phyloP scores from a whole-genome alignment of 2,797 vertebrate genomes.

The Scomberomorus guttatus region DNA sequence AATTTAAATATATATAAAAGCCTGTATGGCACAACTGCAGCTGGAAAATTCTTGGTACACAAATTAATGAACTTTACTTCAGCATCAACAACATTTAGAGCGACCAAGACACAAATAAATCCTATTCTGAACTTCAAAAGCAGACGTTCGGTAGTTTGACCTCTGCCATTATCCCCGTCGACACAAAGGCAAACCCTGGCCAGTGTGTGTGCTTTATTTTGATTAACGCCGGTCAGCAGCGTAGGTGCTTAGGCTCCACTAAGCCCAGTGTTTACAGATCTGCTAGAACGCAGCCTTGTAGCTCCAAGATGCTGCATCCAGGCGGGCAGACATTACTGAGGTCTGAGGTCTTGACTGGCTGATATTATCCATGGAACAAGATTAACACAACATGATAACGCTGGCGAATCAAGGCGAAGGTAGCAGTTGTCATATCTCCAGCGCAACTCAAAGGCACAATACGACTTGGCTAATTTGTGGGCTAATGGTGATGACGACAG shows the following conservation, averaged over 20 bases:
- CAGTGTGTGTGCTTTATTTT: constrained; percentile 71
- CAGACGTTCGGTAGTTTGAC: constrained; percentile 41
- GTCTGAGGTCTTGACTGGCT: constrained; percentile 51
- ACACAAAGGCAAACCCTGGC: constrained; percentile 55
- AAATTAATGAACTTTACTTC: background rate
- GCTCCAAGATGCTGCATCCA: constrained; percentile 53
- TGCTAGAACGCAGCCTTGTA: constrained; percentile 60
- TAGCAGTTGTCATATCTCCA: too few species aligned
- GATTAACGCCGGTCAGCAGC: constrained; percentile 68
- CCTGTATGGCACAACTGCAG: background rate
- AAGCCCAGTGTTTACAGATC: constrained; percentile 79
- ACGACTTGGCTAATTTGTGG: background rate
- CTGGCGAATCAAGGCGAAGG: too few species aligned
- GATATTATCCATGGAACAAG: constrained; percentile 43
- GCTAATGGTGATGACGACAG: constrained; percentile 9
- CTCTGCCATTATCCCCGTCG: constrained; percentile 41
- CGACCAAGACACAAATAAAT: constrained; percentile 8
- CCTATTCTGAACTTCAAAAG: constrained; percentile 51
- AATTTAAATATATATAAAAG: constrained; percentile 40
- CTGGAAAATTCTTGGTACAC: background rate
- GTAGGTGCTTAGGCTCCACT: constrained; percentile 62
- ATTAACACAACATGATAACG: constrained; percentile 54
- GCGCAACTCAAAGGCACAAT: constrained; percentile 6
- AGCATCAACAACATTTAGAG: background rate
- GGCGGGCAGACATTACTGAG: constrained; percentile 40